Evolutionary conservation across 2,113 vertebrate species (phyloP).

Genomic region (Callipepla californica): DNA sequence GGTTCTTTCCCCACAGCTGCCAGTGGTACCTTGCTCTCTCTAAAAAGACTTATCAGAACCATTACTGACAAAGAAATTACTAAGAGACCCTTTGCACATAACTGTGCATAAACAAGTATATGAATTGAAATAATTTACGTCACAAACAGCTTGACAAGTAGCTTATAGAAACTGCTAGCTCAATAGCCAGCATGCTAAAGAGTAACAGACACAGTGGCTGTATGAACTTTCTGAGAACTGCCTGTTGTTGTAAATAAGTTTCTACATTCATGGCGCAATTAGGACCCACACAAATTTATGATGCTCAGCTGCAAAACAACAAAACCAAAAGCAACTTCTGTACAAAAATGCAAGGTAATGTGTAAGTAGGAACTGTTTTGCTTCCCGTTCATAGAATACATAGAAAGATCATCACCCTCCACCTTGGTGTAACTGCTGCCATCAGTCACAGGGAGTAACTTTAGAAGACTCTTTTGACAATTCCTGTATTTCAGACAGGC

Average conservation of each 20-base stretch:
- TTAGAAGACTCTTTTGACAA: background rate
- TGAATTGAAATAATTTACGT: conserved; percentile 27
- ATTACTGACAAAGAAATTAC: background rate
- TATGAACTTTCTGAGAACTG: background rate
- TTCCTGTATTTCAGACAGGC: background rate
- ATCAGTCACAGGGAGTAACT: background rate
- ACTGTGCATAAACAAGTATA: conserved; percentile 1
- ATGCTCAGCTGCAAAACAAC: background rate
- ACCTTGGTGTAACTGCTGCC: background rate
- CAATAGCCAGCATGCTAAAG: background rate
- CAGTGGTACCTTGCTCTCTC: background rate
- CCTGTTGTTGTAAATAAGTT: background rate
- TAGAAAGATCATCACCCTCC: background rate
- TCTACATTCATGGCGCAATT: background rate
- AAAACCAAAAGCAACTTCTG: background rate
- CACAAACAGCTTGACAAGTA: conserved; percentile 11
- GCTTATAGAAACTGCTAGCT: background rate
- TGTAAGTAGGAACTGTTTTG: background rate
- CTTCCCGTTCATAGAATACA: background rate
- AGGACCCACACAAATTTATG: background rate
- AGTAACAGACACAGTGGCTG: background rate
- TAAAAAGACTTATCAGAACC: background rate
- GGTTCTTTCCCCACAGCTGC: background rate
- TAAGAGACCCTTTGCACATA: background rate
- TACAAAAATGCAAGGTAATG: background rate